Evolutionary conservation across 2,888 invertebrate species (phyloP), one percentile per base, ranked within the genome.

Genomic region (Muschampia plurimacula): DNA sequence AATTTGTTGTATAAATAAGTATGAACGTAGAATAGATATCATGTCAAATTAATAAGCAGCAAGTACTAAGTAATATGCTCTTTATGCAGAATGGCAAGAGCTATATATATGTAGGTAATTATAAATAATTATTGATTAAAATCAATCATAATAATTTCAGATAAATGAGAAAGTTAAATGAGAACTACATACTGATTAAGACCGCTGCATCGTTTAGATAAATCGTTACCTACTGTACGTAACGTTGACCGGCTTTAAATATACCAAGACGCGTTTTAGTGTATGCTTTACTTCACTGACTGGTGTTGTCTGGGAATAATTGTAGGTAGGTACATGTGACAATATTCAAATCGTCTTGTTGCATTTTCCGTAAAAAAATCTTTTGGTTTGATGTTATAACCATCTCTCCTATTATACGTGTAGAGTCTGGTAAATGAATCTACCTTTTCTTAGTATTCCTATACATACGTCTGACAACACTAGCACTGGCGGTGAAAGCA

Each of bases 401-500:
- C 13, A n/a, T 49, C 49, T 49, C n/a, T 49, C n/a, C 8, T 49
- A 49, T 4, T 49, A n/a, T 49, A 13, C 13, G n/a, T 13, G 49
- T 1, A 49, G n/a, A 49, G 6, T 49, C 4, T 13, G n/a, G n/a
- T 49, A n/a, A 49, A 8, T 49, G 6, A 49, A 49, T 49, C 49
- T 49, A 9, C 44, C 44, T 12, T 49, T 49, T n/a, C 13, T n/a
- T 49, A 49, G 49, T n/a, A n/a, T n/a, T n/a, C n/a, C n/a, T 49
- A 49, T 49, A 49, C 2, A 12, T 28, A 59, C 32, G 28, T 22
- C 57, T 15, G 28, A 32, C 41, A 69, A 44, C 59, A 59, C 1
- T 36, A 70, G 36, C 44, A 22, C 46, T 59, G 57, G 44, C 32
- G 41, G 44, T 71, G 46, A 71, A 52, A 52, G 72, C 67, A 67